Base-by-base conservation (phyloP, 1,140 invertebrate genomes). In the Heliconius nattereri region DNA sequence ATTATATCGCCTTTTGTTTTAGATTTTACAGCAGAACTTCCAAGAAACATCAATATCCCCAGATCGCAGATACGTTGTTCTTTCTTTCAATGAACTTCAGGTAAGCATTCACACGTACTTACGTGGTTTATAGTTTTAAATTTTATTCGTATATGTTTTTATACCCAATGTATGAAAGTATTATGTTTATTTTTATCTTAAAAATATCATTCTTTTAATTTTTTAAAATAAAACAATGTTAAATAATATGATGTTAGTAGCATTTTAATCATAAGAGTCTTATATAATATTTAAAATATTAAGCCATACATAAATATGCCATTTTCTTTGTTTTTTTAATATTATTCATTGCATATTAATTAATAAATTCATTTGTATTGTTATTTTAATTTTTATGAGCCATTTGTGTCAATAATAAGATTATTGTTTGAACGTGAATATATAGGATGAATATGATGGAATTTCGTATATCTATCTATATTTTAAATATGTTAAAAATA, bases 1-100 rank as follows among this genome's bases (percentile, higher is more conserved):
- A 45, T 0, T 52, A 52, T 20, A 20, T 52, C 49, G 23, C 6
- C 23, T 76, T 66, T 80, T 81, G 9, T 91, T 90, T 72, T 79
- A 94, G 92, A 85, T 89, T 40, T 78, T 94, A 9, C 89, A 90
- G 77, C 86, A 88, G 70, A 91, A 91, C 3, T 86, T 87, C 11
- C 80, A 87, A 60, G 84, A 91, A n/a, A 86, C 84, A 26, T 75
- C 85, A 11, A 35, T 92, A 26, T 91, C 91, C 5, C 78, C 91
- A 0, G 89, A 94, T 81, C 76, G 85, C 1, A 83, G 70, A 23
- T 83, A 90, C 57, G 87, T 94, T 1, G 86, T 85, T 7, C 76
- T 94, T 35, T 86, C 92, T 9, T 89, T 88, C 79, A 85, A 85
- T 76, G 89, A 92, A 49, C 76, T 75, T 37, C 88, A 87, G 84